Base-by-base conservation (phyloP, 2,113 vertebrate genomes). In the Eurypyga helias region DNA sequence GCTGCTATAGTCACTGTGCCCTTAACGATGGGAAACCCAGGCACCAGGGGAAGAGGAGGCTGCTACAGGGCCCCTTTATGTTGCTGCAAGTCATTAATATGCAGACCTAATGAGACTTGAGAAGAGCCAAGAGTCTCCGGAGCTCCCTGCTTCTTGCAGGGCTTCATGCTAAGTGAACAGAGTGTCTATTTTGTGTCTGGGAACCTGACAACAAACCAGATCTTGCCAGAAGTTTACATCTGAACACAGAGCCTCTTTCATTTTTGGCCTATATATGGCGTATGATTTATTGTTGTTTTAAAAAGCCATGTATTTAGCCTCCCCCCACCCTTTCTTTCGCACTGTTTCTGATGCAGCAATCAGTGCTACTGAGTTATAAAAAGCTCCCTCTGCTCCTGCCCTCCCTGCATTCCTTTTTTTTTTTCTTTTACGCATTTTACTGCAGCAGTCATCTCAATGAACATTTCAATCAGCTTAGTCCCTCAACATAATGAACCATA, bases 81-180 rank as follows among this genome's bases (percentile, higher is more conserved):
- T 98, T 98, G 97, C 98, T 98, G 97, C 97, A 98, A 98, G 98
- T 99, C 98, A 99, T 99, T 99, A 99, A 99, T 99, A 98, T 98
- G 98, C 98, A 98, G 98, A 96, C 97, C 98, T 99, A 99, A 99
- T 98, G 98, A 99, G 98, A 97, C 98, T 98, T 96, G 96, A 97
- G 96, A 96, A 98, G 97, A 98, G 98, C 98, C 98, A 98, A 98
- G 98, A 97, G 98, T 98, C 97, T 98, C 98, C 96, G 98, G 98
- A 98, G 98, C 97, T 98, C 97, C 91, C 96, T 93, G 98, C 97
- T 97, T 97, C 98, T 99, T 97, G 97, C 98, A 89, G 97, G 97
- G 98, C 98, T 98, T 99, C 98, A 98, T 97, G 97, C 98, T 98
- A 98, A 97, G 95, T 97, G 98, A 98, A 98, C 98, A 98, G 98